These are phyloP conservation scores for Coptodon rendalli DNA, from an alignment of 2,113 vertebrate species.

Conservation along the genomic window DNA sequence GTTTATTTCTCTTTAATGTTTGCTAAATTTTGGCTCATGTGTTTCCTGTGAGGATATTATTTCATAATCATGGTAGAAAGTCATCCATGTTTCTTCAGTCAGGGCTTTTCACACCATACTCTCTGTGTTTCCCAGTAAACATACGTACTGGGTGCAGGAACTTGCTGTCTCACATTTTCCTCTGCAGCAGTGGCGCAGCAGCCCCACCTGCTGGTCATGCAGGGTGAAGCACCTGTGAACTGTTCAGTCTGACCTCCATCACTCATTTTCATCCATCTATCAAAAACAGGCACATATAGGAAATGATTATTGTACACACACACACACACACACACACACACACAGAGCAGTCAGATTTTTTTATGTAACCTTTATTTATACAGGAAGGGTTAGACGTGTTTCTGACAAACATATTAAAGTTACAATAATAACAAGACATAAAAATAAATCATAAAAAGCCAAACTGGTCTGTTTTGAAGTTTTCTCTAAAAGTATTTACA, in stretches of 20 bases:
- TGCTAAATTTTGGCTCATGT: background rate
- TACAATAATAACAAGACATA: background rate
- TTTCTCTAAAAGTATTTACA: background rate
- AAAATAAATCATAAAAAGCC: background rate
- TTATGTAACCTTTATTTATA: background rate
- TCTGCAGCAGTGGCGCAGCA: background rate
- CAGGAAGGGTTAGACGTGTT: background rate
- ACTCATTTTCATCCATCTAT: background rate
- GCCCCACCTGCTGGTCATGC: background rate
- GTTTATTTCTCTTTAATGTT: background rate
- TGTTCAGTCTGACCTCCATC: background rate
- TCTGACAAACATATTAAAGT: background rate
- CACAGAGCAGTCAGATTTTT: background rate
- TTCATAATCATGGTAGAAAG: background rate
- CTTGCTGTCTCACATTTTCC: background rate
- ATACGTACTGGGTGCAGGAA: background rate
- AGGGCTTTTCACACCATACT: background rate
- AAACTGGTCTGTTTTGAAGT: background rate
- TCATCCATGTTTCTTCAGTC: background rate
- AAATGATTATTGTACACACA: background rate
- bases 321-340: background rate
- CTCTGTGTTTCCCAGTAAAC: background rate
- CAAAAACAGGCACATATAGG: background rate
- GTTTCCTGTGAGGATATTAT: background rate
- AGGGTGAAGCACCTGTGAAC: background rate